These are phyloP conservation scores for Tholera decimalis DNA, from an alignment of 2,888 invertebrate species.

Conservation along the genomic window DNA sequence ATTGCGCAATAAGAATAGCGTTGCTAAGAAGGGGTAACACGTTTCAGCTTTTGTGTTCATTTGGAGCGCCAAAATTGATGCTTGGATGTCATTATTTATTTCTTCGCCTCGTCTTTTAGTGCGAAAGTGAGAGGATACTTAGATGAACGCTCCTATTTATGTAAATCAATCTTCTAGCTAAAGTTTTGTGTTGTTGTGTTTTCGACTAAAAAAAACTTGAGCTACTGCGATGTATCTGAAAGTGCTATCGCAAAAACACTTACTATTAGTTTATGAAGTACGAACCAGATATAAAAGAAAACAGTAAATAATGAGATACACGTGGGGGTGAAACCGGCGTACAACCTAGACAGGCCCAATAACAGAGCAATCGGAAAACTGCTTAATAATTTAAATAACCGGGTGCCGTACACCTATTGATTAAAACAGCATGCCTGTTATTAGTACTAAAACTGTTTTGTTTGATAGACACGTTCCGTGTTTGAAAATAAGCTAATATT, in stretches of 20 bases:
- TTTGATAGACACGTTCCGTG: not conserved
- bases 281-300: not conserved
- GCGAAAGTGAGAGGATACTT: slow-evolving; percentile 12
- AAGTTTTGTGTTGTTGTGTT: not conserved
- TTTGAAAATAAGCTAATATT: not conserved
- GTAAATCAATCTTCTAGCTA: not conserved
- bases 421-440: slow-evolving; percentile 3
- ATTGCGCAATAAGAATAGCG: slow-evolving; percentile 45
- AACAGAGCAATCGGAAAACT: slow-evolving; percentile 6
- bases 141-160: not conserved
- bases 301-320: not conserved
- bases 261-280: not conserved
- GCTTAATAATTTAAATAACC: slow-evolving; percentile 18
- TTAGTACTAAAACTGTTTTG: slow-evolving; percentile 6
- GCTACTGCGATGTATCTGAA: not conserved
- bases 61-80: slow-evolving; percentile 23
- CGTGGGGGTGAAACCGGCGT: slow-evolving; percentile 2
- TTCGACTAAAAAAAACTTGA: not conserved
- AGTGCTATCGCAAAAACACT: not conserved
- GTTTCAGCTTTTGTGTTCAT: slow-evolving; percentile 43
- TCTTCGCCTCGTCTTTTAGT: slow-evolving; percentile 2
- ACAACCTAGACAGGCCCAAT: not conserved
- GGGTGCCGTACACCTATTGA: not conserved
- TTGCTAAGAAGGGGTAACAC: slow-evolving; percentile 46
- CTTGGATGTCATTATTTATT: slow-evolving; percentile 36